Conservation (phyloP, 2,113 vertebrate species). For the Mesembrinibis cayennensis region DNA sequence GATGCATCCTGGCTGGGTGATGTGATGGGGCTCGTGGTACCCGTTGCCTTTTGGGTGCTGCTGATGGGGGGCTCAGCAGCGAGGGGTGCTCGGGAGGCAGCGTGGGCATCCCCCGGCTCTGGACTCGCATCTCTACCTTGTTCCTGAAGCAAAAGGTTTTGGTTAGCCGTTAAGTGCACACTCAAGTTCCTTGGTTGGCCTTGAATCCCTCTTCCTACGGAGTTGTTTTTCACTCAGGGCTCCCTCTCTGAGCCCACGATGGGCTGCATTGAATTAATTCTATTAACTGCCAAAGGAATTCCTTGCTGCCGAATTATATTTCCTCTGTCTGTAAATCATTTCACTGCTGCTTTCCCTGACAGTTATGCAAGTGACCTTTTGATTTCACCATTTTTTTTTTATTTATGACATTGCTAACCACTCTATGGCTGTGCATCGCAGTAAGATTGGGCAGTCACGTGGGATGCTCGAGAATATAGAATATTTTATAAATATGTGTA, state of each 20-base stretch:
- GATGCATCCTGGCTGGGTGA: neutral
- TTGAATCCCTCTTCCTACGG: constrained; percentile 5
- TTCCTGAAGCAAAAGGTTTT: neutral
- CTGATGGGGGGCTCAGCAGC: neutral
- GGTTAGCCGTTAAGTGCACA: neutral
- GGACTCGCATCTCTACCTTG: neutral
- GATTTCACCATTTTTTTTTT: constrained; percentile 44
- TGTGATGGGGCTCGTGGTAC: neutral
- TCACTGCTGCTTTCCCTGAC: constrained; percentile 19
- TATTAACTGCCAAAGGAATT: constrained; percentile 53
- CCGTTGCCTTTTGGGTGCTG: neutral
- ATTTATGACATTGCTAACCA: constrained; percentile 40
- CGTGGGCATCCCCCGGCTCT: fast-evolving
- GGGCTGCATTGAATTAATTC: constrained; percentile 53
- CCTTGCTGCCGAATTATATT: constrained; percentile 53
- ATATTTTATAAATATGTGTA: neutral
- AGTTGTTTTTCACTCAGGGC: neutral
- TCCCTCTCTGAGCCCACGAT: neutral
- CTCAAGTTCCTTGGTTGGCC: neutral
- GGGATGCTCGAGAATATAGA: neutral
- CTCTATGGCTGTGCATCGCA: neutral
- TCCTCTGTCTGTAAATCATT: constrained; percentile 68
- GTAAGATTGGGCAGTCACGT: neutral
- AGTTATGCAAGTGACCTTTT: constrained; percentile 72
- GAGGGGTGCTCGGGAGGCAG: neutral